Conservation (phyloP, 2,888 invertebrate species). For the Tipula vernalis region DNA sequence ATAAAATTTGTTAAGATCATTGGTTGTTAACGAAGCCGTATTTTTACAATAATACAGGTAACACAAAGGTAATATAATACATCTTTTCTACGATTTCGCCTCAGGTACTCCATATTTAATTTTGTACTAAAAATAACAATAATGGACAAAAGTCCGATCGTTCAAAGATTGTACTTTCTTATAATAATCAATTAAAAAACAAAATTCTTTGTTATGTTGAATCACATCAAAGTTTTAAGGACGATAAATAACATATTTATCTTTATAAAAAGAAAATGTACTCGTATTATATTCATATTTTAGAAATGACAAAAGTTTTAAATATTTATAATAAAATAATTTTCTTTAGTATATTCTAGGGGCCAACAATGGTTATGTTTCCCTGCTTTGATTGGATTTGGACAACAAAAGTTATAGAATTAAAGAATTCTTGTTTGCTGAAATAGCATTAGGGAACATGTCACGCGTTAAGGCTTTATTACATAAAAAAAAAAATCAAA, state of each 20-base stretch:
- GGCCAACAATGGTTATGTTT: too few species aligned
- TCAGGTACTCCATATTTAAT: background rate
- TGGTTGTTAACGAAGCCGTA: background rate
- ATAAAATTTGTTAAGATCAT: background rate
- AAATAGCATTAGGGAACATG: too few species aligned
- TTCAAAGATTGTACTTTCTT: background rate
- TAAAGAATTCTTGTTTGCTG: too few species aligned
- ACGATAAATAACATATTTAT: background rate
- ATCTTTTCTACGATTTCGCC: background rate
- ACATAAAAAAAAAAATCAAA: too few species aligned
- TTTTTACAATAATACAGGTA: background rate
- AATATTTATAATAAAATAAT: too few species aligned
- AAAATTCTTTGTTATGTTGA: background rate
- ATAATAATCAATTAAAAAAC: background rate
- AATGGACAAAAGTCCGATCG: background rate
- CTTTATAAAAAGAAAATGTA: background rate
- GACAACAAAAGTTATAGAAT: too few species aligned
- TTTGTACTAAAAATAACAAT: background rate
- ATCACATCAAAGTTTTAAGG: background rate
- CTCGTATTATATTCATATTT: too few species aligned
- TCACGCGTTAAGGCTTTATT: too few species aligned
- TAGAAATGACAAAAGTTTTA: too few species aligned
- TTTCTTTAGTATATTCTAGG: too few species aligned
- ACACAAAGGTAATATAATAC: background rate
- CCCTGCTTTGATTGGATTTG: too few species aligned